Percentiles rank a stretch among this genome's conserved stretches.
Evolutionary conservation across 2,888 invertebrate genomes (phyloP).

Genomic region (Hymenopus coronatus): DNA sequence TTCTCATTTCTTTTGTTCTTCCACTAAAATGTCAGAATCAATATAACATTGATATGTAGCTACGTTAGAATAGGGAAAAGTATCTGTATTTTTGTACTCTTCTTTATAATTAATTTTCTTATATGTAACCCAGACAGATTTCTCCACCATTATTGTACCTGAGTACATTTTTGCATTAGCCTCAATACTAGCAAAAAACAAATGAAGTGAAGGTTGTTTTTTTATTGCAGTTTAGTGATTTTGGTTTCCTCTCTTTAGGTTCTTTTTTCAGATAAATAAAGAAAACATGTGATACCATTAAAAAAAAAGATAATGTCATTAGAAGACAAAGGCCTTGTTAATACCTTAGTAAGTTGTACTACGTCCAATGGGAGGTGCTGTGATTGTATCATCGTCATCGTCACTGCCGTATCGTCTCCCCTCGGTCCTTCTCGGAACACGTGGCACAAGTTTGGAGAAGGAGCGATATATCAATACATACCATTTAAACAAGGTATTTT

Average conservation of each 20-base stretch:
- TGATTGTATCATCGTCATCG: neutral
- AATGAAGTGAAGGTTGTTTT: neutral
- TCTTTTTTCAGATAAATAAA: neutral
- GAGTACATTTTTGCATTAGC: conserved; percentile 17
- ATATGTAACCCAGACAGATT: neutral
- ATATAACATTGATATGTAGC: neutral
- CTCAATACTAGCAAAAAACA: neutral
- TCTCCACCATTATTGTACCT: conserved; percentile 20
- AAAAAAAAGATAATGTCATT: neutral
- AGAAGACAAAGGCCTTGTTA: neutral
- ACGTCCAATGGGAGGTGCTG: neutral
- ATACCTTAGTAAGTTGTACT: neutral
- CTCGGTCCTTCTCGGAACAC: too few relatives aligned
- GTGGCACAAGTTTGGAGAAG: neutral
- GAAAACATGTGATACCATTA: conserved; percentile 11
- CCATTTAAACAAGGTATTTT: conserved; percentile 16
- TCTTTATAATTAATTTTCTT: conserved; percentile 22
- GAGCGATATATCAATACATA: neutral
- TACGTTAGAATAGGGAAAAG: conserved; percentile 11
- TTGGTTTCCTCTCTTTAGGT: neutral
- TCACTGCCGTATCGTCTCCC: neutral
- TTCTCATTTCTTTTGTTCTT: neutral
- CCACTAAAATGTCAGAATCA: neutral
- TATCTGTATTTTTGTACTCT: conserved; percentile 27
- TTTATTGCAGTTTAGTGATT: neutral